Conservation (phyloP, 2,888 invertebrate species). For the Scaptomyza polygonia region DNA sequence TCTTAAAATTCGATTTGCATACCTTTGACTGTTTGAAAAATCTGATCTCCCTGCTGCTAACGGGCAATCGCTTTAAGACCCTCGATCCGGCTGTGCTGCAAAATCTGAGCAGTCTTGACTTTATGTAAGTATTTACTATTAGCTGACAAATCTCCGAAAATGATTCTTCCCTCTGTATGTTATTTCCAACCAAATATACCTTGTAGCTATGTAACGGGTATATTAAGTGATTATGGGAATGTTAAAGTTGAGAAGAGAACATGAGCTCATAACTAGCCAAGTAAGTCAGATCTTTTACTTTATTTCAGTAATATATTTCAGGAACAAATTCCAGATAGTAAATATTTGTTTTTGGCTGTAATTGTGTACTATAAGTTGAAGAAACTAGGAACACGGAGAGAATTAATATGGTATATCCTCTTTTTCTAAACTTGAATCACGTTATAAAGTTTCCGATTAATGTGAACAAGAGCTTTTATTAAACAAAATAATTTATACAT, state of each 20-base stretch:
- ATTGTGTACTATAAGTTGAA: too few species aligned
- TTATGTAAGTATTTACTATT: slow-evolving; percentile 84
- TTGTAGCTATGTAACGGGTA: not conserved
- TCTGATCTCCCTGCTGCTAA: slow-evolving; percentile 84
- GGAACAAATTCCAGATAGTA: too few species aligned
- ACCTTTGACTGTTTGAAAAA: slow-evolving; percentile 84
- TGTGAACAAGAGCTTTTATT: not conserved
- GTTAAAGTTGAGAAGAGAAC: not conserved
- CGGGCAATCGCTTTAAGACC: slow-evolving; percentile 81
- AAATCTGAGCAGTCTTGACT: slow-evolving; percentile 83
- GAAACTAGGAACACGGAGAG: too few species aligned
- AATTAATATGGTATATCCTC: too few species aligned
- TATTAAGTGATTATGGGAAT: not conserved
- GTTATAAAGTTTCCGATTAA: too few species aligned
- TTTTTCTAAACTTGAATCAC: too few species aligned
- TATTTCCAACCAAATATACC: not conserved
- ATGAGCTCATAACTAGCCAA: too few species aligned
- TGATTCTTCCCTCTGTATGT: not conserved
- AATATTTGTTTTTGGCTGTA: too few species aligned
- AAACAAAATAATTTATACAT: too few species aligned
- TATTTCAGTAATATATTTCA: too few species aligned
- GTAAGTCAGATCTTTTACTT: too few species aligned
- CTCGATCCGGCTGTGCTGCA: slow-evolving; percentile 83
- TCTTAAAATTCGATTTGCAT: slow-evolving; percentile 83
- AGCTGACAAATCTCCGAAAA: not conserved